These are phyloP conservation scores for Penaeus monodon DNA, from an alignment of 2,888 invertebrate species.

Conservation along the genomic window DNA sequence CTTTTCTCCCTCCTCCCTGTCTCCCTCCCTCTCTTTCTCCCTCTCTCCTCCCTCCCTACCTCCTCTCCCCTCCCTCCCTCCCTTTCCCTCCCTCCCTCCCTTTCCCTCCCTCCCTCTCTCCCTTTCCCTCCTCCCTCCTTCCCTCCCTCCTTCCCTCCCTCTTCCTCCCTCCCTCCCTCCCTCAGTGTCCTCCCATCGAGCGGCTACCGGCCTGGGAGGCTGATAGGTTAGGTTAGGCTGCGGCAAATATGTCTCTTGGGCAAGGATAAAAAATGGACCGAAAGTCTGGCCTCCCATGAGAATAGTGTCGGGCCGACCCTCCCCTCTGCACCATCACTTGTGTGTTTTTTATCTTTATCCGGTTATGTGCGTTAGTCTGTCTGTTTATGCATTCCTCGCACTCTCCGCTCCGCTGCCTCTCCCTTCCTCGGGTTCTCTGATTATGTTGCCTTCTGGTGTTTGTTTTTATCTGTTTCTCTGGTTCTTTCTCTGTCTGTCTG, in stretches of 20 bases:
- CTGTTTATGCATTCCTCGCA: too few relatives aligned
- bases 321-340: too few relatives aligned
- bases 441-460: not conserved
- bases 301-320: too few relatives aligned
- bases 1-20: not conserved
- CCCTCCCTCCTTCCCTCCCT: not conserved
- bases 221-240: slow-evolving; percentile 19
- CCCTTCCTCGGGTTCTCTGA: too few relatives aligned
- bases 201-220: not conserved
- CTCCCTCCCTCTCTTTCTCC: too few relatives aligned
- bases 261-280: not conserved
- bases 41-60: too few relatives aligned
- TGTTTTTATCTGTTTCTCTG: not conserved
- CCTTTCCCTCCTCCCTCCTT: not conserved
- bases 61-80: too few relatives aligned
- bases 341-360: too few relatives aligned
- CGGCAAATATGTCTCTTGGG: slow-evolving; percentile 18
- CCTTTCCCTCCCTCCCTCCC: not conserved
- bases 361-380: too few relatives aligned
- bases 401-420: too few relatives aligned
- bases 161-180: not conserved
- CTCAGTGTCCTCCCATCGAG: too few relatives aligned
- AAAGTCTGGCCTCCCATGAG: not conserved
- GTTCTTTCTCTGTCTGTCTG: too few relatives aligned
- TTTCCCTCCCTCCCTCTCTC: not conserved